phyloP scores from a whole-genome alignment of 92 coral and sea anemone genomes.

The Zoanthus gigantus region DNA sequence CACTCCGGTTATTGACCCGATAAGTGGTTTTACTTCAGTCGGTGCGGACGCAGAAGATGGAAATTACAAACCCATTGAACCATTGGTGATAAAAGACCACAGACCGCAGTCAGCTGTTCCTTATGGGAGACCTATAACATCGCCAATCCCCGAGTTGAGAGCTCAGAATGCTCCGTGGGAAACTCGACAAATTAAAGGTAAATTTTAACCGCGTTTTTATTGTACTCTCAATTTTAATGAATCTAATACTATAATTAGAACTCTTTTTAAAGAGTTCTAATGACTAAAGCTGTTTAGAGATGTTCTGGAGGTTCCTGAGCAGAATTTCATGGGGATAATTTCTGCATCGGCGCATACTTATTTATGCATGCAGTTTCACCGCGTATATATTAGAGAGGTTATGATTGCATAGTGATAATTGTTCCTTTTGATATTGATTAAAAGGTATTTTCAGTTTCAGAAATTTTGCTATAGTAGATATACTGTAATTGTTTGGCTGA shows the following conservation, averaged over 20 bases:
- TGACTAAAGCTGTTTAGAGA: neutral
- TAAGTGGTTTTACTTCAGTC: conserved; percentile 87
- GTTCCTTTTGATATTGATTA: no score
- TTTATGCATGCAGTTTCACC: no score
- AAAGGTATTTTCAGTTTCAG: no score
- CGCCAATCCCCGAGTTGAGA: conserved; percentile 76
- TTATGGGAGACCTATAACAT: conserved; percentile 81
- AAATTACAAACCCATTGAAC: conserved; percentile 80
- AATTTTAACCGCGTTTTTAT: neutral
- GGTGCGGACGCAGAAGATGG: conserved; percentile 92
- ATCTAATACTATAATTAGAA: neutral
- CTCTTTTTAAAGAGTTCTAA: neutral
- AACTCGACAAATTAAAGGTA: conserved; percentile 65
- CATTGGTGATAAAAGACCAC: conserved; percentile 79
- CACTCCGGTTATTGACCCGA: conserved; percentile 90
- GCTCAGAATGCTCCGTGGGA: conserved; percentile 87
- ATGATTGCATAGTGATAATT: no score
- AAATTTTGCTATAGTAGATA: no score
- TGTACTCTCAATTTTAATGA: no score
- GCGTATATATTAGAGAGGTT: no score
- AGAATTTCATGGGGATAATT: no score
- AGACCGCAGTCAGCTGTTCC: conserved; percentile 88
- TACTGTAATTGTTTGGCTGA: no score
- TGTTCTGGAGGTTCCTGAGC: no score
- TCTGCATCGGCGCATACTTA: no score